Base-by-base conservation (phyloP, 2,888 invertebrate genomes). In the Heteromurus nitidus region DNA sequence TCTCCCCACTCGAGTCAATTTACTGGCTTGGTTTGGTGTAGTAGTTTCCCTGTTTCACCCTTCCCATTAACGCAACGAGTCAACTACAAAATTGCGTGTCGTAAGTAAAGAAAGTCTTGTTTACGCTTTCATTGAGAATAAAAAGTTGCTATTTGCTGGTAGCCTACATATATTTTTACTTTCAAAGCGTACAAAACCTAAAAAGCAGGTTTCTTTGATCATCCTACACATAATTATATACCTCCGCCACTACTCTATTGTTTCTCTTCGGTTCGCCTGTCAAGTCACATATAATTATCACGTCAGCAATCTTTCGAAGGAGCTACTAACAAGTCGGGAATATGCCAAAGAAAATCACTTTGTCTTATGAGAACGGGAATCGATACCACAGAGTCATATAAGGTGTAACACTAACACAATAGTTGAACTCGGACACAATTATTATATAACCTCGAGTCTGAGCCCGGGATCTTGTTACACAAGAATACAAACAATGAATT, bases 221-320 rank as follows among this genome's bases (percentile, higher is more conserved):
- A 47, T 3, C 16, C n/a, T 47, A 47, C n/a, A 16, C n/a, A 3
- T n/a, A 36, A 36, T 13, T 47, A 5, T n/a, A 11, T 16, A 47
- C n/a, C 7, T 3, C n/a, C n/a, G 7, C n/a, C 22, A 55, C 26
- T 9, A 20, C 2, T n/a, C 31, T 20, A 24, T 60, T 60, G 60
- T 60, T 50, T 50, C 2, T 50, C 9, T 22, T 18, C 18, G 26
- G 30, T 3, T 18, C n/a, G 31, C 31, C 30, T 30, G 18, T 60
- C 55, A 55, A 24, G 55, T 60, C 18, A 53, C 13, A 22, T 22
- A 16, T 60, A 60, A 28, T 68, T 68, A 68, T 20, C 53, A 13
- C 28, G 68, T 68, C 68, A 68, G 11, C 53, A 68, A 68, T 50
- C 20, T 16, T 53, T 30, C 53, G 30, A 22, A 13, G 28, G 53